These are phyloP conservation scores for Mormoops blainvillei DNA, from an alignment of 2,113 vertebrate genomes.

Conservation along the genomic window DNA sequence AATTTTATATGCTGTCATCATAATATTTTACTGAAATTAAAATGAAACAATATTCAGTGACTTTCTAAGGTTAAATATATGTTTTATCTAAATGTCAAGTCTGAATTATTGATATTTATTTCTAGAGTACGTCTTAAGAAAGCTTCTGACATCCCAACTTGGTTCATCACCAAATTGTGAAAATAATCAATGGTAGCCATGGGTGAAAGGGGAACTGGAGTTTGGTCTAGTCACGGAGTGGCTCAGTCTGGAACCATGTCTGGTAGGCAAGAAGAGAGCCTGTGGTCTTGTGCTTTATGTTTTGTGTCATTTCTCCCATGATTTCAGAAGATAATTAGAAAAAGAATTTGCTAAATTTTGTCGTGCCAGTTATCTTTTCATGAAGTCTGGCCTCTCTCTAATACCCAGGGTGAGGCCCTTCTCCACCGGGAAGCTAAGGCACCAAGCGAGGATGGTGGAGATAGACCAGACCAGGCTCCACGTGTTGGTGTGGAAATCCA, in stretches of 20 bases:
- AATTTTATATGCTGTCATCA: background rate
- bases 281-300: constrained; percentile 90
- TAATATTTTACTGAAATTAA: background rate
- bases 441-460: constrained; percentile 91
- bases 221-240: constrained; percentile 85
- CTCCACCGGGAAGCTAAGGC: constrained; percentile 95
- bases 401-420: constrained; percentile 93
- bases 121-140: background rate
- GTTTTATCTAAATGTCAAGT: background rate
- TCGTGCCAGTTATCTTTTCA: constrained; percentile 92
- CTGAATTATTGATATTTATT: background rate
- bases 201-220: constrained; percentile 67
- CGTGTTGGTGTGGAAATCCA: constrained; percentile 93
- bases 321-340: constrained; percentile 94
- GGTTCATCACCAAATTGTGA: background rate
- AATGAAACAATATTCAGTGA: background rate
- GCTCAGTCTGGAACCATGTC: constrained; percentile 92
- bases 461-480: constrained; percentile 96
- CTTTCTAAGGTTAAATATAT: background rate
- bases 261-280: constrained; percentile 84
- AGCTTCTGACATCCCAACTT: background rate
- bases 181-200: background rate
- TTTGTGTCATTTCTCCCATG: constrained; percentile 95
- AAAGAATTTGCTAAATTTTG: constrained; percentile 93
- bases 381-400: constrained; percentile 93